Conservation (phyloP, 2,888 invertebrate genomes). For the Epirrhoe tristata region DNA sequence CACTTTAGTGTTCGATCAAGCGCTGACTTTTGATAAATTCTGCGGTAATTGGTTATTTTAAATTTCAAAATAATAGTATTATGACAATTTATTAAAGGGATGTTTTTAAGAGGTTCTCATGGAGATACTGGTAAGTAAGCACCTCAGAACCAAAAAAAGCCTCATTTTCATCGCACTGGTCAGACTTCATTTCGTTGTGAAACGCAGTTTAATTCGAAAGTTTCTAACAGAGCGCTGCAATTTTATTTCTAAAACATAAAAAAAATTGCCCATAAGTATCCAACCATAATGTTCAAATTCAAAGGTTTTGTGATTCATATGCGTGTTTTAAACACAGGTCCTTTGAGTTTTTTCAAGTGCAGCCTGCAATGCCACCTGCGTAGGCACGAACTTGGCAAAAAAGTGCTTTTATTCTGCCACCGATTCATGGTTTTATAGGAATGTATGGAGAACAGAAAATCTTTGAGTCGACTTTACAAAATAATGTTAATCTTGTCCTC, state of each 20-base stretch:
- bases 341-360: constrained; percentile 54
- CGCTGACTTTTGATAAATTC: constrained; percentile 54
- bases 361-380: constrained; percentile 69
- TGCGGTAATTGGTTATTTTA: background rate
- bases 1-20: constrained; percentile 46
- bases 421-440: constrained; percentile 66
- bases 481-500: background rate
- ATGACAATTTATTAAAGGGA: too few species aligned
- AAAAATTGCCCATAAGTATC: constrained; percentile 46
- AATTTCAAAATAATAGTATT: too few species aligned
- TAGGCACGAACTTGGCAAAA: constrained; percentile 76
- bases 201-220: too few species aligned
- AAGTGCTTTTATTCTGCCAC: constrained; percentile 59
- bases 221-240: background rate
- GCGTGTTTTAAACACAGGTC: constrained; percentile 62
- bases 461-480: constrained; percentile 44
- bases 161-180: too few species aligned
- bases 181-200: too few species aligned
- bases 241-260: constrained; percentile 12
- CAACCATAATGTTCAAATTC: constrained; percentile 42
- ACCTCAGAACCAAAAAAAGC: too few species aligned
- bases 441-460: constrained; percentile 49
- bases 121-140: too few species aligned
- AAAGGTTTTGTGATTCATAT: constrained; percentile 41
- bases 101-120: too few species aligned